Percentiles rank a stretch among this genome's conserved stretches.
phyloP scores from a whole-genome alignment of 2,888 invertebrate species.

The Drosophila kuntzei region DNA sequence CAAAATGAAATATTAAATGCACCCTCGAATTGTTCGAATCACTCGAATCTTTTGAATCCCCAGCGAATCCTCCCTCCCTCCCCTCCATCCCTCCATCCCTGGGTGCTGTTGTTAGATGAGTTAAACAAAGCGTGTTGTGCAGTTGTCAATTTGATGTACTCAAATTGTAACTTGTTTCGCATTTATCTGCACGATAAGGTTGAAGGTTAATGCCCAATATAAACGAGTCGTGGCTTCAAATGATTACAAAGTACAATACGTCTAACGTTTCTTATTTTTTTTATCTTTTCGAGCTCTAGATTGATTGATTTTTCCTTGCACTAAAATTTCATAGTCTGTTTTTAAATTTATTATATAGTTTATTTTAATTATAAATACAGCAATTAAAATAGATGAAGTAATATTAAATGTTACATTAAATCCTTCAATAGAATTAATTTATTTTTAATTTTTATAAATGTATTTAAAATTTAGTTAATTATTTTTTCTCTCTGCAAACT shows the following conservation, averaged over 20 bases:
- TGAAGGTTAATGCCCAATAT: constrained; percentile 29
- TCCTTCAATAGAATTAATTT: no score
- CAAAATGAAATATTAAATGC: constrained; percentile 78
- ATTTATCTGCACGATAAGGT: constrained; percentile 34
- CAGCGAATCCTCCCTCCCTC: background rate
- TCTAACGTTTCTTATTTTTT: background rate
- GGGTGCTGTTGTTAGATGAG: constrained; percentile 29
- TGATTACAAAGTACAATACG: constrained; percentile 3
- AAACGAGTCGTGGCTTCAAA: background rate
- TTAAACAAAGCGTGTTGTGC: constrained; percentile 38
- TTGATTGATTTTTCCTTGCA: background rate
- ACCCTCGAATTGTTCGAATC: constrained; percentile 46
- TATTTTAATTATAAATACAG: no score
- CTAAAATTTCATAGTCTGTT: constrained; percentile 1
- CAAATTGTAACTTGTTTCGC: constrained; percentile 29
- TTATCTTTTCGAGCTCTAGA: background rate
- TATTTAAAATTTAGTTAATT: no score
- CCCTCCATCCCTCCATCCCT: no score
- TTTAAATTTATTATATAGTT: background rate
- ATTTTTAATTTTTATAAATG: no score
- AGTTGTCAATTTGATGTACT: constrained; percentile 42
- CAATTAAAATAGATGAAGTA: no score
- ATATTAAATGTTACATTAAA: no score
- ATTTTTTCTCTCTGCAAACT: no score
- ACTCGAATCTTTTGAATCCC: constrained; percentile 9